These are phyloP conservation scores for Kryphioiulus occultus DNA, from an alignment of 2,888 invertebrate genomes.

Conservation along the genomic window DNA sequence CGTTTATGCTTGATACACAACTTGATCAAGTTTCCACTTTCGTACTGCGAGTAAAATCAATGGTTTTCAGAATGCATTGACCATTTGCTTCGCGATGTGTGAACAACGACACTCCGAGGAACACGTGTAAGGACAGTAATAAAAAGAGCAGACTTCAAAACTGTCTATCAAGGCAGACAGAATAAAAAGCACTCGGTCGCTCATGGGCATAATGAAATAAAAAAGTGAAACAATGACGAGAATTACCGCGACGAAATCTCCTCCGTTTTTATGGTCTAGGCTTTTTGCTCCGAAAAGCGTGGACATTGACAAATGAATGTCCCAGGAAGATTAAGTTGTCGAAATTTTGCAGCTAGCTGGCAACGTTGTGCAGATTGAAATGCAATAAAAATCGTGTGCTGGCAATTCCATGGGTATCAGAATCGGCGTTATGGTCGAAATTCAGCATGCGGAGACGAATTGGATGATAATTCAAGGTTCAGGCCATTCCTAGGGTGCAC, in stretches of 20 bases:
- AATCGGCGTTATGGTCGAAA: slow-evolving; percentile 13
- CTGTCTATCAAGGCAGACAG: not conserved
- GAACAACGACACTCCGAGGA: not conserved
- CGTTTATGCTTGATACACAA: too few relatives aligned
- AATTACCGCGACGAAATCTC: not conserved
- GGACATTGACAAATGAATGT: slow-evolving; percentile 40
- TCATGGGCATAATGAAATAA: not conserved
- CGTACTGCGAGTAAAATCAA: not conserved
- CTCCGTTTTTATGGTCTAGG: not conserved
- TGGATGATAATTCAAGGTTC: slow-evolving; percentile 44
- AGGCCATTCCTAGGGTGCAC: slow-evolving; percentile 46
- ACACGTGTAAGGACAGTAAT: not conserved
- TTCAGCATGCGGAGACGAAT: slow-evolving; percentile 35
- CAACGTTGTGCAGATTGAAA: not conserved
- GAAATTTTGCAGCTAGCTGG: not conserved
- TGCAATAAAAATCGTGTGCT: slow-evolving; percentile 32
- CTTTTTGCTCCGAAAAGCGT: not conserved
- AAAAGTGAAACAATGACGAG: not conserved
- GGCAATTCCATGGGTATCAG: slow-evolving; percentile 40
- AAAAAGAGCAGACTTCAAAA: not conserved
- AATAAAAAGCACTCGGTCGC: not conserved
- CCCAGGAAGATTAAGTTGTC: slow-evolving; percentile 15
- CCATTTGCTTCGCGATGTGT: not conserved
- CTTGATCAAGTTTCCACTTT: too few relatives aligned
- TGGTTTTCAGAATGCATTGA: not conserved